A percentile compares a stretch with the other conserved stretches of the same genome.
Evolutionary conservation across 2,797 vertebrate species (phyloP).

Genomic region (Decapterus maruadsi): DNA sequence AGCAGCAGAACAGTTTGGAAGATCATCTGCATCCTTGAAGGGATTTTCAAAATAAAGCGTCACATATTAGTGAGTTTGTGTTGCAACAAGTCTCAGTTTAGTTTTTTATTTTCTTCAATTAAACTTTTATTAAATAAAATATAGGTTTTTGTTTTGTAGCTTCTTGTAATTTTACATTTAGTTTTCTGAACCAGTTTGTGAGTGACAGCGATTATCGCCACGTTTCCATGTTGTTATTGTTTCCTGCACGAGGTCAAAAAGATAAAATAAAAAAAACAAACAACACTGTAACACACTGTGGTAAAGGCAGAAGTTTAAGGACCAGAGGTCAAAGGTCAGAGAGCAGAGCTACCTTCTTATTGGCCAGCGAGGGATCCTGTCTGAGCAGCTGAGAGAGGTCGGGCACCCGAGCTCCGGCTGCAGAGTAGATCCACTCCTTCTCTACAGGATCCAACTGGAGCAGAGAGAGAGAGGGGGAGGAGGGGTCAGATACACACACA

Average conservation of each 20-base stretch:
- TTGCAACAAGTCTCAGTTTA: too few relatives aligned
- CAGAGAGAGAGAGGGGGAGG: background rate
- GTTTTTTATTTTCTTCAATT: background rate
- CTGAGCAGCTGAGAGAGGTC: slow-evolving; percentile 85
- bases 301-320: too few relatives aligned
- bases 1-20: too few relatives aligned
- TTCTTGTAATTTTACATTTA: background rate
- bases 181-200: background rate
- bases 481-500: slow-evolving; percentile 35
- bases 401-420: slow-evolving; percentile 83
- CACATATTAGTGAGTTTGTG: too few relatives aligned
- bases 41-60: too few relatives aligned
- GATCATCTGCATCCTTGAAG: too few relatives aligned
- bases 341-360: slow-evolving; percentile 84
- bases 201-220: background rate
- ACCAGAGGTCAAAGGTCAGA: background rate
- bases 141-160: background rate
- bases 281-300: too few relatives aligned
- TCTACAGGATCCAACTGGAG: slow-evolving; percentile 86
- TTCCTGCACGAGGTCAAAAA: background rate
- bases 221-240: background rate
- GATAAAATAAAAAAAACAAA: too few relatives aligned
- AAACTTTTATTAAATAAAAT: too few relatives aligned
- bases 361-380: slow-evolving; percentile 84
- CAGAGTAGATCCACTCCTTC: slow-evolving; percentile 89